Conservation (phyloP, 2,797 vertebrate species). For the Holocentrus rufus region DNA sequence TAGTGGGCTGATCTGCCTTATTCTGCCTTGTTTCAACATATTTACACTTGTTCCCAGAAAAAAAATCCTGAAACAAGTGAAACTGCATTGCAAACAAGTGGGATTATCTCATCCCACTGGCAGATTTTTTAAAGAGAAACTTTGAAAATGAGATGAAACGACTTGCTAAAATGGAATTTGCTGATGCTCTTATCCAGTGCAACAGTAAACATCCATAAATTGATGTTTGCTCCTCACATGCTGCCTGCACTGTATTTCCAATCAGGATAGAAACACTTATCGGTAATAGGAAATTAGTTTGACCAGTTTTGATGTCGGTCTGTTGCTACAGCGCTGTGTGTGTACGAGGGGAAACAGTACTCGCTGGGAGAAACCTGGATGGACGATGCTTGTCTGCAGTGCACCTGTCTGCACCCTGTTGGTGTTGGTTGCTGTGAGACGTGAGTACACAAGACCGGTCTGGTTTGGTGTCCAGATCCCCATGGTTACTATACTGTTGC, state of each 20-base stretch:
- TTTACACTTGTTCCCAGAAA: too few species aligned
- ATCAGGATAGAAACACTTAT: background rate
- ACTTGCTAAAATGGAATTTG: too few species aligned
- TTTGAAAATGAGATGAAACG: too few species aligned
- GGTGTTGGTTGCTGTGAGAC: conserved; percentile 95
- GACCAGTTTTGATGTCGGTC: background rate
- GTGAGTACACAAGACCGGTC: conserved; percentile 76
- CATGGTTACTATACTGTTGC: background rate
- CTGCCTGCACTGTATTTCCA: background rate
- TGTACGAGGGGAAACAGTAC: conserved; percentile 85
- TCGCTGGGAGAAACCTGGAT: conserved; percentile 91
- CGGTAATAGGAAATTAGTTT: background rate
- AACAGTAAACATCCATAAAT: too few species aligned
- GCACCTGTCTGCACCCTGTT: conserved; percentile 92
- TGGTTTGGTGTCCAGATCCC: conserved; percentile 45
- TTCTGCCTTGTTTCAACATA: too few species aligned
- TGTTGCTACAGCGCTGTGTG: conserved; percentile 83
- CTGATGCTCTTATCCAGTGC: too few species aligned
- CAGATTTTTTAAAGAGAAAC: too few species aligned
- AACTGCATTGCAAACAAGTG: too few species aligned
- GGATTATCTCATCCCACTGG: too few species aligned
- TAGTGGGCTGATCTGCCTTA: too few species aligned
- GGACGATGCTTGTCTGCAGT: conserved; percentile 89
- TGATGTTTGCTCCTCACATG: too few species aligned
- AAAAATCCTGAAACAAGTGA: too few species aligned